Evolutionary conservation across 2,113 vertebrate genomes (phyloP), one percentile per base, ranked within the genome.

Genomic region (Melanerpes formicivorus): DNA sequence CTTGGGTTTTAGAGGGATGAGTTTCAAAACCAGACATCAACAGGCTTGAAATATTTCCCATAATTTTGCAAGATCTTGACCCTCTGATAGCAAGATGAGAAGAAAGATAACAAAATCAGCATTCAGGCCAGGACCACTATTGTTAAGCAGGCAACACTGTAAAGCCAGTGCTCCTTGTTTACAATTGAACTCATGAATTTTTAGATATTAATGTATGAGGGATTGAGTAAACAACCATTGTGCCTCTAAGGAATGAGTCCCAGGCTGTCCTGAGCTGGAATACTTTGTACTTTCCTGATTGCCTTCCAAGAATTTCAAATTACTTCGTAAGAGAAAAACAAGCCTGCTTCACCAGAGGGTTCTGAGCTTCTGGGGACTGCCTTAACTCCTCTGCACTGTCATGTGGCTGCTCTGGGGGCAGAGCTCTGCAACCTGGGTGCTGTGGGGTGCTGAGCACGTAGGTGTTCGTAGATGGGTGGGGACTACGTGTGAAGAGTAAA

Each of bases 241-340:
- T 95, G 96, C 94, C 82, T 91, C 95, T 88, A 90, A 96, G 96
- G 94, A 96, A 95, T 93, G 95, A 91, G 82, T 96, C 93, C 90
- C 91, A 88, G 96, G 90, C 95, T 96, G 93, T 96, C 93, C 91
- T 96, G 96, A 81, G 90, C 82, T 95, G 96, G 96, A 96, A 96
- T 96, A 96, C 87, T 96, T 95, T 96, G 95, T 96, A 93, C 95
- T 96, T 95, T 95, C 94, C 93, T 92, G 91, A 96, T 93, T 95
- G 95, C 94, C 93, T 96, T 96, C 95, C 91, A 96, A 96, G 96
- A 96, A 96, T 96, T 96, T 96, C 91, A 84, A 95, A 95, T 94
- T 90, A 91, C 91, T 96, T 75, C 54, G 88, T 88, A 95, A 75
- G 58, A 95, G 90, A 96, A 96, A 96, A 96, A 96, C 95, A 96